These are phyloP conservation scores for Phyllostomus discolor DNA, from an alignment of 2,113 vertebrate species.

Conservation along the genomic window DNA sequence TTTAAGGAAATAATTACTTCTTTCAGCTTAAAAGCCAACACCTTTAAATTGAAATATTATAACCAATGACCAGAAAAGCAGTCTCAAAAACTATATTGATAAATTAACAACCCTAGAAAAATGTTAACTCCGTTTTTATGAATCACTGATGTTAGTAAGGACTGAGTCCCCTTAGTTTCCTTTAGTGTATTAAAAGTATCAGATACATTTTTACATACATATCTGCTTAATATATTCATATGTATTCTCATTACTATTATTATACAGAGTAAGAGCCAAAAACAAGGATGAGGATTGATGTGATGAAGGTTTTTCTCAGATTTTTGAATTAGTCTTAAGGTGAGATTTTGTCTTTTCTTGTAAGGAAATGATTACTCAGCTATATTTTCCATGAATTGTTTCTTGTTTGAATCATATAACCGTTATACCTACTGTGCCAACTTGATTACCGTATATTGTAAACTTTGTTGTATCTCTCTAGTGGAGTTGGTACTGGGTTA, in stretches of 20 bases:
- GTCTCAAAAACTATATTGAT: not conserved
- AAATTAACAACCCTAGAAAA: not conserved
- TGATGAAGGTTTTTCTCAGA: not conserved
- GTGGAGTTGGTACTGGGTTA: slow-evolving; percentile 73
- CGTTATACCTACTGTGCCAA: slow-evolving; percentile 64
- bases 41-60: not conserved
- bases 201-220: not conserved
- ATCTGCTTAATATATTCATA: not conserved
- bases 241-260: not conserved
- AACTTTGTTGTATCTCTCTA: slow-evolving; percentile 78
- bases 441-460: slow-evolving; percentile 73
- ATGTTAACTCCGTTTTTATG: not conserved
- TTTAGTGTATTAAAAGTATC: not conserved
- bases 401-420: slow-evolving; percentile 70
- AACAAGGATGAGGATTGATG: not conserved
- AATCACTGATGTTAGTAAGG: not conserved
- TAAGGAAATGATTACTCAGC: slow-evolving; percentile 54
- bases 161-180: not conserved
- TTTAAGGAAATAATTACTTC: not conserved
- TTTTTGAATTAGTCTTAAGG: slow-evolving; percentile 48
- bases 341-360: slow-evolving; percentile 57
- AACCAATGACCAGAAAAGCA: not conserved
- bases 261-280: not conserved
- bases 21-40: not conserved
- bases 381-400: slow-evolving; percentile 70